These are phyloP conservation scores for Plectropomus leopardus DNA, from an alignment of 2,113 vertebrate genomes.

Conservation along the genomic window DNA sequence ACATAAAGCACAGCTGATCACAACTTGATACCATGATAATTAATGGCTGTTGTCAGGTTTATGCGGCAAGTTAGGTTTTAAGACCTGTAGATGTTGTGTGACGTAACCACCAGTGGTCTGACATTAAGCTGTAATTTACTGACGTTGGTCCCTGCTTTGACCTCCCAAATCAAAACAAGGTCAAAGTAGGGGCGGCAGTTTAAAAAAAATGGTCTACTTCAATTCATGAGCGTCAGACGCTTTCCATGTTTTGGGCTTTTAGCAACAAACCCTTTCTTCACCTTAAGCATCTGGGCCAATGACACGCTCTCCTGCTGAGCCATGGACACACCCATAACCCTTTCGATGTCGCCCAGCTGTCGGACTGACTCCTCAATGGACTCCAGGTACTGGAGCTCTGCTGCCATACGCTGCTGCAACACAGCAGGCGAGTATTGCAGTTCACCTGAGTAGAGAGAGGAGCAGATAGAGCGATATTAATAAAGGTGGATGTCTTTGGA, in stretches of 20 bases:
- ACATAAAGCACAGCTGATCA: no score
- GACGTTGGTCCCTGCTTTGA: no score
- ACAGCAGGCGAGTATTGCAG: constrained; percentile 90
- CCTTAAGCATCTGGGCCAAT: constrained; percentile 95
- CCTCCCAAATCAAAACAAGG: no score
- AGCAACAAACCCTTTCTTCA: constrained; percentile 60
- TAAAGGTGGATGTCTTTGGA: neutral
- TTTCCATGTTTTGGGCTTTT: neutral
- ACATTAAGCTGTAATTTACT: no score
- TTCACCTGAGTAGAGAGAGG: constrained; percentile 77
- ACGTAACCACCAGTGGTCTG: no score
- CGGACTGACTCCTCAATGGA: constrained; percentile 93
- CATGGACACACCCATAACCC: constrained; percentile 89
- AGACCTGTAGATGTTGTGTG: no score
- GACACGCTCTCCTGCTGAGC: constrained; percentile 95
- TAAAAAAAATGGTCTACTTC: no score
- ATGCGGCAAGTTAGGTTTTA: no score
- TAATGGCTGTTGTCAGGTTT: no score
- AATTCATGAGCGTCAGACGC: no score
- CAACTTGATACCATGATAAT: no score
- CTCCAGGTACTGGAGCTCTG: constrained; percentile 92
- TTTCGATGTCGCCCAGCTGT: constrained; percentile 91
- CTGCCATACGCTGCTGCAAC: constrained; percentile 91
- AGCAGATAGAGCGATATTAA: neutral
- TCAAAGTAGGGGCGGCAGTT: no score